phyloP scores from a whole-genome alignment of 2,888 invertebrate species.

The Lomographa bimaculata region DNA sequence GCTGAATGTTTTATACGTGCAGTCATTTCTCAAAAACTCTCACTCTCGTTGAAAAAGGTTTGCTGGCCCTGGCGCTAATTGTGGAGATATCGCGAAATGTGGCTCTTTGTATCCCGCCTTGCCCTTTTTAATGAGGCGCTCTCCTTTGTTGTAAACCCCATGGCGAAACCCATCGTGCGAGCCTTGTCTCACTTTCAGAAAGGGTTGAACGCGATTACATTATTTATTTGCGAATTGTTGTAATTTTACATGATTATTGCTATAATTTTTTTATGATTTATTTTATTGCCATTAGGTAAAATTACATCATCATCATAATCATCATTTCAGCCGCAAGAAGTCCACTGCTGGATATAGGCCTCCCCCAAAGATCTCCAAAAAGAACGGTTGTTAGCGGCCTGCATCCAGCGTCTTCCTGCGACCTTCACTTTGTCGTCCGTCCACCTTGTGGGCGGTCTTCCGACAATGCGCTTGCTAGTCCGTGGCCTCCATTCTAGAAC shows the following conservation, averaged over 20 bases:
- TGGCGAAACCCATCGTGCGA: slow-evolving; percentile 13
- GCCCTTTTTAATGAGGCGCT: slow-evolving; percentile 44
- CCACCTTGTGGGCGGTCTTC: too few relatives aligned
- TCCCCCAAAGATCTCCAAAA: too few relatives aligned
- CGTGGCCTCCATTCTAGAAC: too few relatives aligned
- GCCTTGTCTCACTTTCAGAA: not conserved
- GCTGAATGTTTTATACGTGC: slow-evolving; percentile 14
- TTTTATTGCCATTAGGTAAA: too few relatives aligned
- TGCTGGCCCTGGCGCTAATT: slow-evolving; percentile 14
- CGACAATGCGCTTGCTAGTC: too few relatives aligned
- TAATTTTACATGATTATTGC: not conserved
- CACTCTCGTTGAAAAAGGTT: slow-evolving; percentile 15
- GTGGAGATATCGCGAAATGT: slow-evolving; percentile 19
- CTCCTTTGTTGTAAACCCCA: slow-evolving; percentile 53
- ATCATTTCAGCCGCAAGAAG: too few relatives aligned
- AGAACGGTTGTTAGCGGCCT: too few relatives aligned
- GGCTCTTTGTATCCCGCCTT: slow-evolving; percentile 23
- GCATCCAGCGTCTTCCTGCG: too few relatives aligned
- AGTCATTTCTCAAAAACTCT: too few relatives aligned
- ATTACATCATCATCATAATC: too few relatives aligned
- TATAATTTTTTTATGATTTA: not conserved
- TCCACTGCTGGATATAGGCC: too few relatives aligned
- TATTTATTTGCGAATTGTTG: slow-evolving; percentile 2
- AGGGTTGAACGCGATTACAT: slow-evolving; percentile 2
- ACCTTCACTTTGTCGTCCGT: too few relatives aligned